Evolutionary conservation across 2,888 invertebrate species (phyloP), one percentile per base, ranked within the genome.

Genomic region (Dorcus parallelipipedus): DNA sequence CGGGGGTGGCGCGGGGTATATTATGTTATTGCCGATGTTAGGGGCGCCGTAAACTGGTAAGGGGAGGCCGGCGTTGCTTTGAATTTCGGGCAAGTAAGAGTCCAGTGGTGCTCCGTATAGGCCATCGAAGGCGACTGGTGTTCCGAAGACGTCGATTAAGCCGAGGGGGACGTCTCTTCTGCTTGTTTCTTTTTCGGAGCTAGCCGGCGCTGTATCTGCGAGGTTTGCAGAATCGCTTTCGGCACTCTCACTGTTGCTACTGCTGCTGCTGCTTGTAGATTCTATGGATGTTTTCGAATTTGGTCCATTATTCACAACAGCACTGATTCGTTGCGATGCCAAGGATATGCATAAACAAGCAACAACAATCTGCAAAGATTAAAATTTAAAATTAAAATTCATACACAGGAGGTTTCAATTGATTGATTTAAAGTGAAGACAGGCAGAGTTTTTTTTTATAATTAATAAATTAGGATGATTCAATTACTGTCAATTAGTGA

Each of bases 31-130:
- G 7, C 80, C 78, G 48, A 78, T 73, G 60, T 83, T 80, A 3
- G 85, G 85, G 0, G 82, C 82, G 54, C 85, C 85, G 69, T 86
- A 86, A 0, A 86, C 80, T 14, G 85, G 84, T 2, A 81, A 78
- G 1, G 85, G 85, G 9, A 79, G 75, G 57, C 82, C 56, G n/a
- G 52, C 70, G 77, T 83, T 79, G 53, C 73, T 70, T 39, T 70
- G 66, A 41, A 65, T 62, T 61, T 77, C 63, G 41, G 76, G 74
- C 38, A 73, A 67, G 59, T 78, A 76, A 0, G 75, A 67, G 59
- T 75, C 70, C 14, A 60, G 52, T 4, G 63, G 60, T 9, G 57
- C 45, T 9, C 54, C 51, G 38, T 52, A 58, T n/a, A 57, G 59
- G 20, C 41, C 59, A 40, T 50, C 52, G 43, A 49, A 49, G 49